Percentiles rank a stretch among this genome's conserved stretches.
Conservation (phyloP, 2,888 invertebrate genomes). For the Cheilosia urbana region DNA sequence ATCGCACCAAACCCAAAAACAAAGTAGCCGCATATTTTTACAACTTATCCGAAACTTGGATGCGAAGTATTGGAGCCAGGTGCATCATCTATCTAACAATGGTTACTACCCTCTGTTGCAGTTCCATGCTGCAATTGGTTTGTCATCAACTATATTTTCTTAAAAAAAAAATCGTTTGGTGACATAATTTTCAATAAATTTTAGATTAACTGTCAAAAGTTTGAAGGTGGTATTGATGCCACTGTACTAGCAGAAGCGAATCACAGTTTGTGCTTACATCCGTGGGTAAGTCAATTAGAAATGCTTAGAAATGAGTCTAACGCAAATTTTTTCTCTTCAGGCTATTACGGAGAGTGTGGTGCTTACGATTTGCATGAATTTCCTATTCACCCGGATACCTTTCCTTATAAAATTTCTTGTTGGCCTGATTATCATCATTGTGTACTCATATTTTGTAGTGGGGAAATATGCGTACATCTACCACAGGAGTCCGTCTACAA, state of each 20-base stretch:
- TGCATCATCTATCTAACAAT: constrained; percentile 88
- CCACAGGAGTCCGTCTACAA: constrained; percentile 88
- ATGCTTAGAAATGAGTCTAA: not conserved
- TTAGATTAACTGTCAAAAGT: constrained; percentile 78
- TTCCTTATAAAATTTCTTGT: constrained; percentile 91
- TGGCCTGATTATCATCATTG: constrained; percentile 86
- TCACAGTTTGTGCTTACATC: constrained; percentile 80
- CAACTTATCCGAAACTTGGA: constrained; percentile 86
- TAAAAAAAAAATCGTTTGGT: not conserved
- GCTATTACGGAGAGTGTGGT: constrained; percentile 85
- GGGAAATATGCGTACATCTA: constrained; percentile 85
- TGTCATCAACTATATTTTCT: constrained; percentile 10
- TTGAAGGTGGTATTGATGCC: constrained; percentile 56
- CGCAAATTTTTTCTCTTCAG: constrained; percentile 71
- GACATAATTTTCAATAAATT: not conserved
- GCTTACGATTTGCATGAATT: constrained; percentile 87
- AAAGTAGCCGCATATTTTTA: constrained; percentile 86
- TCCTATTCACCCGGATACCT: constrained; percentile 93
- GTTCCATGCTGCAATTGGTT: constrained; percentile 88
- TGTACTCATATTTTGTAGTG: constrained; percentile 89
- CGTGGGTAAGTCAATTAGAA: constrained; percentile 80
- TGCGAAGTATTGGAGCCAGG: constrained; percentile 87
- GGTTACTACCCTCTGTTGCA: constrained; percentile 87
- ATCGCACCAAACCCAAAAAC: constrained; percentile 84
- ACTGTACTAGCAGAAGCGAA: constrained; percentile 64